Base-by-base conservation (phyloP, 2,797 vertebrate genomes). In the Brachymystax lenok region DNA sequence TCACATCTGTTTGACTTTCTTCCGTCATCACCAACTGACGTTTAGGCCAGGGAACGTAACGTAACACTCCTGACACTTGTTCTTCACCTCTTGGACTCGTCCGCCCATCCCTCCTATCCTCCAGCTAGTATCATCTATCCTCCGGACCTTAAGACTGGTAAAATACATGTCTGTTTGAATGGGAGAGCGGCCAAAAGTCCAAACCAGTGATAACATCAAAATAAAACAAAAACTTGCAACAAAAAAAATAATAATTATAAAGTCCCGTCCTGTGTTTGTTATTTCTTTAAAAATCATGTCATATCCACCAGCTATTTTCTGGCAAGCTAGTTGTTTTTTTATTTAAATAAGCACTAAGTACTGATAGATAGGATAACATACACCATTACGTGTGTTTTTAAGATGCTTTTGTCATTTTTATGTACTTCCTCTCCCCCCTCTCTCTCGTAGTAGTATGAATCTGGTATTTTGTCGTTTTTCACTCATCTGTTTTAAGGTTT, bases 361-460 rank as follows among this genome's bases (percentile, higher is more conserved):
- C 93, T 95, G 94, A 95, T 95, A 95, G 94, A 95, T 94, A 95
- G 92, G 88, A 94, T 94, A 95, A 94, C 94, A 95, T 95, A 95
- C 93, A 94, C 92, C 84, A 79, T 91, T 94, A 93, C 87, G 92
- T 93, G 40, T 46, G 91, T 92, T 93, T 93, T 93, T 92, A 94
- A 13, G 94, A 95, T 94, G 93, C 92, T 85, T 94, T 93, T 91
- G 93, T 94, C 92, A 81, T 92, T 93, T 94, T 95, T 93, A 93
- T 93, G 90, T 92, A 91, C 88, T 92, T 94, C 92, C 93, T 63
- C 59, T 63, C 69, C 68, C 35, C 69, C 91, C 88, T 90, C 92
- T 91, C 91, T 93, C 91, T 46, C 40, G 0, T 46, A 46, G 76
- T 80, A 78, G 91, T 92, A 95, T 94, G 92, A 92, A 90, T 92